These are phyloP conservation scores for Mesoligia furuncula DNA, from an alignment of 2,888 invertebrate genomes.

Conservation along the genomic window DNA sequence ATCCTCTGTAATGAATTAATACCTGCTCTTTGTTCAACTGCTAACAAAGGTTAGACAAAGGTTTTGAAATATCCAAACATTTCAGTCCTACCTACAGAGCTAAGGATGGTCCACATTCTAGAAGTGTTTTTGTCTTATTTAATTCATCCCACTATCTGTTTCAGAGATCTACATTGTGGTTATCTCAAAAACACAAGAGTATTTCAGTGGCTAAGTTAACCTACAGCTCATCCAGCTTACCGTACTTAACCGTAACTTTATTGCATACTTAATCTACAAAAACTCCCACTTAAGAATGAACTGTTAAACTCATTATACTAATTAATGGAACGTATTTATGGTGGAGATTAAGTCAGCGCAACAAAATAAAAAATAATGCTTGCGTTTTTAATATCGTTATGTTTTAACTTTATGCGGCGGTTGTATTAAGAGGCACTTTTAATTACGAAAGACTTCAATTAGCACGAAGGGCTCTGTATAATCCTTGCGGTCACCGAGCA, in stretches of 20 bases:
- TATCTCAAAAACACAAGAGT: slow-evolving; percentile 16
- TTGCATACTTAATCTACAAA: slow-evolving; percentile 25
- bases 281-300: slow-evolving; percentile 27
- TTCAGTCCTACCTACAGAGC: background rate
- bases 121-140: background rate
- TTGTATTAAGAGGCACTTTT: slow-evolving; percentile 60
- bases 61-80: background rate
- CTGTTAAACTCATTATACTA: slow-evolving; percentile 33
- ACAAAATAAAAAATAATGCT: slow-evolving; percentile 50
- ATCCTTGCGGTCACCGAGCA: slow-evolving; percentile 64
- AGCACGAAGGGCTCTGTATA: slow-evolving; percentile 54
- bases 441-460: slow-evolving; percentile 64
- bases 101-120: background rate
- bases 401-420: slow-evolving; percentile 46
- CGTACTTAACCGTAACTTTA: slow-evolving; percentile 32
- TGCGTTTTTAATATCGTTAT: slow-evolving; percentile 52
- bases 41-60: background rate
- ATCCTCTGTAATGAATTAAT: background rate
- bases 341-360: slow-evolving; percentile 30
- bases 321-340: slow-evolving; percentile 37
- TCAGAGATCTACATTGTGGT: background rate
- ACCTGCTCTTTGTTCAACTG: background rate
- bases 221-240: slow-evolving; percentile 22
- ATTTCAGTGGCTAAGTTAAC: background rate
- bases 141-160: background rate